These are phyloP conservation scores for Drosophila kepulauana DNA, from an alignment of 1,140 invertebrate species.

Conservation along the genomic window DNA sequence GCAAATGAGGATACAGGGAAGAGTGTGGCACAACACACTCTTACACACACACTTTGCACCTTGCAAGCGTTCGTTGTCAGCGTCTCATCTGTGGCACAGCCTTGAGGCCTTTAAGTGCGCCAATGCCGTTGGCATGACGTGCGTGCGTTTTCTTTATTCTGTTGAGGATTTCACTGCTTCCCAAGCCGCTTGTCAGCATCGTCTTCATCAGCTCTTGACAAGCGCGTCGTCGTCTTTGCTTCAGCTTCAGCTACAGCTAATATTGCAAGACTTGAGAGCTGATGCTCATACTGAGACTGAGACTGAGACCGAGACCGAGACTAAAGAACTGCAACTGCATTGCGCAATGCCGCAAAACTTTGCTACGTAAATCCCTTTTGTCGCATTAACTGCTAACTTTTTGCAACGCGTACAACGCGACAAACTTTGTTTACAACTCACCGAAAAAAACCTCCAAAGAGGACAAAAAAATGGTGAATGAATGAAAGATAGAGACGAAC, in stretches of 20 bases:
- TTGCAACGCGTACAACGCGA: constrained; percentile 62
- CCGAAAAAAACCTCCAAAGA: constrained; percentile 13
- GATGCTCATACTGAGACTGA: constrained; percentile 1
- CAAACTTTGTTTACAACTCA: constrained; percentile 81
- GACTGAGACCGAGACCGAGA: constrained; percentile 33
- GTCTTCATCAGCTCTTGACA: constrained; percentile 60
- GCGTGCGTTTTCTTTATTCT: constrained; percentile 79
- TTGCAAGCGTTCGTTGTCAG: not conserved
- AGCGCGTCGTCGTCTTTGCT: constrained; percentile 30
- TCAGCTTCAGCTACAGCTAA: constrained; percentile 45
- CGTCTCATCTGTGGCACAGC: constrained; percentile 50
- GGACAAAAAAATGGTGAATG: constrained; percentile 30
- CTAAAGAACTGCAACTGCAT: constrained; percentile 63
- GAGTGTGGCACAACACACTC: constrained; percentile 24
- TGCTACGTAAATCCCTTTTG: constrained; percentile 79
- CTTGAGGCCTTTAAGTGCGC: constrained; percentile 67
- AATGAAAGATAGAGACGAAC: constrained; percentile 23
- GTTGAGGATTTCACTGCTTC: constrained; percentile 46
- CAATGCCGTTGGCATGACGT: constrained; percentile 75
- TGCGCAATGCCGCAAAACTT: constrained; percentile 73
- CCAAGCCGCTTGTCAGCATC: constrained; percentile 51
- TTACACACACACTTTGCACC: constrained; percentile 13
- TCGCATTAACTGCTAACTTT: constrained; percentile 82
- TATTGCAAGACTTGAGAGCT: constrained; percentile 35
- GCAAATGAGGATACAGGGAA: constrained; percentile 54